A percentile compares a stretch with the other conserved stretches of the same genome.
Evolutionary conservation across 2,888 invertebrate species (phyloP).

Genomic region (Trichopoda pennipes): DNA sequence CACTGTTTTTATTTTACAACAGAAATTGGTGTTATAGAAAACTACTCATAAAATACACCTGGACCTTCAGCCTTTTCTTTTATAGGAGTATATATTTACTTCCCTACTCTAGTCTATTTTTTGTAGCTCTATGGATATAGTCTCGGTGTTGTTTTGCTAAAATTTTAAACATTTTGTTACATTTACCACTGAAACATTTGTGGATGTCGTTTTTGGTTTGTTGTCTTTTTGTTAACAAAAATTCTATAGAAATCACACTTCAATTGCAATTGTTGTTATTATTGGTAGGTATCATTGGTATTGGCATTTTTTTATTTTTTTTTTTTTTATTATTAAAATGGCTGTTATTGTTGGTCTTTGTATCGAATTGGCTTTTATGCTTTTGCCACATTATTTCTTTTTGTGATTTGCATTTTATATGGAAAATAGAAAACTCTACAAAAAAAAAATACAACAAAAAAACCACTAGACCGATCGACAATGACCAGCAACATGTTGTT

Average conservation of each 20-base stretch:
- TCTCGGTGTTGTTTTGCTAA: conserved; percentile 7
- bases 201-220: conserved; percentile 59
- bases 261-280: conserved; percentile 44
- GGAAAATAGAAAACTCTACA: conserved; percentile 1
- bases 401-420: conserved; percentile 71
- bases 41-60: neutral
- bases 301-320: conserved; percentile 30
- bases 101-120: neutral
- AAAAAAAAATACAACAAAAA: conserved; percentile 36
- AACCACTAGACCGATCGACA: conserved; percentile 64
- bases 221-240: neutral
- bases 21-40: neutral
- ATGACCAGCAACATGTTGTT: conserved; percentile 65
- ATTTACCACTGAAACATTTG: conserved; percentile 65
- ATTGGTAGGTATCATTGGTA: conserved; percentile 49
- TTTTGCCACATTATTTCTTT: conserved; percentile 68
- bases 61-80: neutral
- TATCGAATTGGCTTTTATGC: conserved; percentile 69
- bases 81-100: too few relatives aligned
- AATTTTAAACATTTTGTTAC: conserved; percentile 30
- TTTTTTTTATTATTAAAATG: neutral
- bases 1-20: neutral
- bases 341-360: conserved; percentile 44
- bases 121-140: conserved; percentile 9
- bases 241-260: conserved; percentile 14